A percentile compares a stretch with the other conserved stretches of the same genome.
phyloP scores from a whole-genome alignment of 2,113 vertebrate genomes.

The Ranitomeya imitator region DNA sequence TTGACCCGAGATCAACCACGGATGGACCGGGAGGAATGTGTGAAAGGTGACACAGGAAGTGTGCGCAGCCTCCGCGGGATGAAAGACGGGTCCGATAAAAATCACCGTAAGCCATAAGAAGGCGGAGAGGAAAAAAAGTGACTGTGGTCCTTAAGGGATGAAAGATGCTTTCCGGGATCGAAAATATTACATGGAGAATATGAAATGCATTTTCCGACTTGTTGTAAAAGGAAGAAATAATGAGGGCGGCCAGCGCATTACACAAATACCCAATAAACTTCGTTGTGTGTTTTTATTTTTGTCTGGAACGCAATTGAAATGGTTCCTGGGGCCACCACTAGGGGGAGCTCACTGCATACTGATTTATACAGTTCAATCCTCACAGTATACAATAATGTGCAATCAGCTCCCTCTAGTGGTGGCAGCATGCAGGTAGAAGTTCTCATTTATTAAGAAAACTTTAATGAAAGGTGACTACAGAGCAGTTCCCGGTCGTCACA shows the following conservation, averaged over 20 bases:
- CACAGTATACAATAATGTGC: not conserved
- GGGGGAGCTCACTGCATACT: not conserved
- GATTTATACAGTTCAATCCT: not conserved
- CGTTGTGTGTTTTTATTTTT: not conserved
- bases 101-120: not conserved
- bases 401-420: not conserved
- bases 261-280: not conserved
- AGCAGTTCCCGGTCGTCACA: too few relatives aligned
- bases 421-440: not conserved
- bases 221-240: not conserved
- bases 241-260: not conserved
- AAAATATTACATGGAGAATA: not conserved
- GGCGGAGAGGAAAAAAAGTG: not conserved
- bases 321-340: not conserved
- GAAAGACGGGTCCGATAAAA: not conserved
- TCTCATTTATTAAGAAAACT: not conserved
- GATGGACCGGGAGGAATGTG: not conserved
- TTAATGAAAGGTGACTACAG: too few relatives aligned
- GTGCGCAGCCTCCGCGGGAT: slow-evolving; percentile 4
- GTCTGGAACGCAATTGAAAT: not conserved
- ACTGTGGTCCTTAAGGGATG: not conserved
- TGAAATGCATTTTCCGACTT: not conserved
- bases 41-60: slow-evolving; percentile 16
- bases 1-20: accelerated
- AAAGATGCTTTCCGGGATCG: not conserved